Conservation (phyloP, 2,888 invertebrate species). For the Pteria penguin region DNA sequence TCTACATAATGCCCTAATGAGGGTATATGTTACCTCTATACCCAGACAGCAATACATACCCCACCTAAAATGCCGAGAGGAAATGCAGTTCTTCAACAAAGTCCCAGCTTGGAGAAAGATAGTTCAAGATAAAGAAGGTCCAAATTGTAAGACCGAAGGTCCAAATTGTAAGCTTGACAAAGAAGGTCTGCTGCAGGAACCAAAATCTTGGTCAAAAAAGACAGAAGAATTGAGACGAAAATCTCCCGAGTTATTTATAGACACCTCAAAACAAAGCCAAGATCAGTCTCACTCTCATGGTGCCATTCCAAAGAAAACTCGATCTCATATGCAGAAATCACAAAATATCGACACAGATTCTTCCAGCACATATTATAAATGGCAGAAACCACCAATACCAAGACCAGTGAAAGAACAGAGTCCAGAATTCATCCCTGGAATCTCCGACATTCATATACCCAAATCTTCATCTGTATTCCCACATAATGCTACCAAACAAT, state of each 20-base stretch:
- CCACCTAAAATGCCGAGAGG: constrained; percentile 46
- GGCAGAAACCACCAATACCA: constrained; percentile 7
- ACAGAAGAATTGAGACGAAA: constrained; percentile 10
- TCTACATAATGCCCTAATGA: constrained; percentile 79
- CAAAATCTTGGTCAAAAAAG: constrained; percentile 15
- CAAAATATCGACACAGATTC: not conserved
- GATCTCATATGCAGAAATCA: not conserved
- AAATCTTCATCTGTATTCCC: constrained; percentile 17
- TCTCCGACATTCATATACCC: not conserved
- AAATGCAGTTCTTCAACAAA: not conserved
- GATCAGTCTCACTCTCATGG: not conserved
- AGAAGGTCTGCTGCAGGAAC: constrained; percentile 4
- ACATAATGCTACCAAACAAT: not conserved
- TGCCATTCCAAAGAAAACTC: constrained; percentile 8
- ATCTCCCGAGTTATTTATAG: constrained; percentile 17
- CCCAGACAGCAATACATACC: constrained; percentile 56
- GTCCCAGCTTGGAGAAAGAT: not conserved
- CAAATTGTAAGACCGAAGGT: not conserved
- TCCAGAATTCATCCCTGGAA: not conserved
- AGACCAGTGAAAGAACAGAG: not conserved
- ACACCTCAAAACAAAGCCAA: not conserved
- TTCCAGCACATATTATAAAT: not conserved
- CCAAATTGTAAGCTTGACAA: not conserved
- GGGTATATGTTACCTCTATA: constrained; percentile 81
- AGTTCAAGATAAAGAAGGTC: not conserved